phyloP scores from a whole-genome alignment of 2,888 invertebrate species.

The Microplitis manilae region DNA sequence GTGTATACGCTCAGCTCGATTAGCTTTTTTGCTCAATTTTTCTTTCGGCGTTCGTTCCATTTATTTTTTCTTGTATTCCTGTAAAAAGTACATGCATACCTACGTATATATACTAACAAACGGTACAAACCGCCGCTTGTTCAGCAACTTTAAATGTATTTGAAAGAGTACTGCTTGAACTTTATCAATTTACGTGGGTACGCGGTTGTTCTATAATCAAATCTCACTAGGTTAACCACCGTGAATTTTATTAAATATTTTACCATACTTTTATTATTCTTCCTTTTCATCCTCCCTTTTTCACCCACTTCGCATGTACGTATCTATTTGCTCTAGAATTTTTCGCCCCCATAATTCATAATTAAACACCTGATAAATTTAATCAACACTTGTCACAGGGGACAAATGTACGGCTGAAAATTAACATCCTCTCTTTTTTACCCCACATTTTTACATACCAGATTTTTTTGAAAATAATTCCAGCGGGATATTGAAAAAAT shows the following conservation, averaged over 20 bases:
- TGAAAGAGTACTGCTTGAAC: slow-evolving; percentile 21
- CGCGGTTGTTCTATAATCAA: slow-evolving; percentile 14
- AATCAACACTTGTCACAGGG: neutral
- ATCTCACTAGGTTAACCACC: neutral
- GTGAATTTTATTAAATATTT: slow-evolving; percentile 8
- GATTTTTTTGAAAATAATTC: neutral
- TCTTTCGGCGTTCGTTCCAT: slow-evolving; percentile 12
- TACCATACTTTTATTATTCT: neutral
- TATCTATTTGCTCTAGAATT: neutral
- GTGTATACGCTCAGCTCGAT: neutral
- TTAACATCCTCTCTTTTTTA: neutral
- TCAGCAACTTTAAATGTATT: neutral
- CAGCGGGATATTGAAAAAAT: neutral
- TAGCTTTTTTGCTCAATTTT: neutral
- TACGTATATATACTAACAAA: neutral
- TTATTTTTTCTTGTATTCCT: neutral
- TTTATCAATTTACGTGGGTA: slow-evolving; percentile 31
- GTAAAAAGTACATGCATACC: neutral
- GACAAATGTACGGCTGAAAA: neutral
- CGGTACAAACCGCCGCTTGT: neutral
- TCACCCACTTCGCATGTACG: neutral
- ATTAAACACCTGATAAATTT: neutral
- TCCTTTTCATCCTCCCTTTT: neutral
- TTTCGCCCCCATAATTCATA: neutral
- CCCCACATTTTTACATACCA: neutral